Base-by-base conservation (phyloP, 1,140 invertebrate genomes). In the Pseudomyrmex flavicornis region DNA sequence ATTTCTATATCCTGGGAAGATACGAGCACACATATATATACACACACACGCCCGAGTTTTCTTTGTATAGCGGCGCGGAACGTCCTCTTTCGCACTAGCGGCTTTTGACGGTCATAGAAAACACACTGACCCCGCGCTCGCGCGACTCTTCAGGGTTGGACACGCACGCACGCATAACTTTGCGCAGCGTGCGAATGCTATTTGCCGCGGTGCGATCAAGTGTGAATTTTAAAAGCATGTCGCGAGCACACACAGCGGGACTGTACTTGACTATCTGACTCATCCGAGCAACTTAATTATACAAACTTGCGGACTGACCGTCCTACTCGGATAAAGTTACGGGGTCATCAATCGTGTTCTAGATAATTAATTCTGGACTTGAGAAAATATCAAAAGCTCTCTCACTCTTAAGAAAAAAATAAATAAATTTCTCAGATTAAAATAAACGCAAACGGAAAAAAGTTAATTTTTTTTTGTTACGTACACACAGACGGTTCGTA, bases 161-260 rank as follows among this genome's bases (percentile, higher is more conserved):
- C 48, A 70, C 22, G 54, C 22, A 61, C 22, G 44, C 15, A 61
- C 22, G 8, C 48, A 48, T 70, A 69, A 80, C 20, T 54, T 35
- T 59, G 76, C 54, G 76, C 54, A 22, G 8, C 46, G 54, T 59
- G 76, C 8, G 65, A 79, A 59, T 58, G 20, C 17, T 59, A 48
- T 17, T 77, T 26, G 17, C 22, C 26, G 46, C 50, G 20, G 46
- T 20, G 66, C 65, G 54, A 70, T 70, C 66, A 56, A 48, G 66
- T 59, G 65, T 70, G 66, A 80, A 80, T 70, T 70, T 70, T 59
- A 58, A 79, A 48, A 70, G 35, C 15, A 17, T 35, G 26, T 76
- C 44, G 46, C 44, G 46, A 46, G 26, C 15, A 35, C 15, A 9
- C 13, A 9, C 17, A 8, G 52, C 65, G 8, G 35, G 35, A 7